Conservation (phyloP, 2,888 invertebrate species). For the Cryptops parisi region DNA sequence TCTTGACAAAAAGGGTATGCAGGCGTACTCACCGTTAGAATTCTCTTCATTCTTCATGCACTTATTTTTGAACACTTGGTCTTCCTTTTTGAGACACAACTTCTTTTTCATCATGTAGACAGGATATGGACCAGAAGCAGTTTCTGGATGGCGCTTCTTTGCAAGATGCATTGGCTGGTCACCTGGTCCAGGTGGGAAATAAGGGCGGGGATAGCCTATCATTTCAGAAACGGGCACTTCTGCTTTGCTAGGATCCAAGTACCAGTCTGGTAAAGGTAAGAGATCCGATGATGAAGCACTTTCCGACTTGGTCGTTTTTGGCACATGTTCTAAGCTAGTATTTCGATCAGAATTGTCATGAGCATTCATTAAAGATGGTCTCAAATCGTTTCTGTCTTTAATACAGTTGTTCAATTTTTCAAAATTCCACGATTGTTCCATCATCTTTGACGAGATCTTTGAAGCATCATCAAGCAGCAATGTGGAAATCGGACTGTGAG, state of each 20-base stretch:
- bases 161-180: background rate
- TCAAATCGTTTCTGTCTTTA: background rate
- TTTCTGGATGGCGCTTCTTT: background rate
- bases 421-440: no score
- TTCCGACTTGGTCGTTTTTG: background rate
- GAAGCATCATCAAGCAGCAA: background rate
- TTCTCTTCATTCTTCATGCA: no score
- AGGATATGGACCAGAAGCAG: background rate
- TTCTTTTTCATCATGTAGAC: background rate
- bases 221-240: conserved; percentile 15
- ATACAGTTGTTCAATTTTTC: background rate
- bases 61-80: no score
- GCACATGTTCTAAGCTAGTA: no score
- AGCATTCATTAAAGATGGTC: background rate
- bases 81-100: background rate
- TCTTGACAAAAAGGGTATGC: no score
- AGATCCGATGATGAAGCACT: background rate
- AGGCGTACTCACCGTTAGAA: no score
- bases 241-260: conserved; percentile 16
- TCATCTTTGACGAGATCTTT: background rate
- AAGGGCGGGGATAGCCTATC: conserved; percentile 17
- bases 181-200: background rate
- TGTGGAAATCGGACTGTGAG: background rate
- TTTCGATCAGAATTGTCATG: no score
- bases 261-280: conserved; percentile 16